phyloP scores from a whole-genome alignment of 2,888 invertebrate genomes.

The Hoplodrina ambigua region DNA sequence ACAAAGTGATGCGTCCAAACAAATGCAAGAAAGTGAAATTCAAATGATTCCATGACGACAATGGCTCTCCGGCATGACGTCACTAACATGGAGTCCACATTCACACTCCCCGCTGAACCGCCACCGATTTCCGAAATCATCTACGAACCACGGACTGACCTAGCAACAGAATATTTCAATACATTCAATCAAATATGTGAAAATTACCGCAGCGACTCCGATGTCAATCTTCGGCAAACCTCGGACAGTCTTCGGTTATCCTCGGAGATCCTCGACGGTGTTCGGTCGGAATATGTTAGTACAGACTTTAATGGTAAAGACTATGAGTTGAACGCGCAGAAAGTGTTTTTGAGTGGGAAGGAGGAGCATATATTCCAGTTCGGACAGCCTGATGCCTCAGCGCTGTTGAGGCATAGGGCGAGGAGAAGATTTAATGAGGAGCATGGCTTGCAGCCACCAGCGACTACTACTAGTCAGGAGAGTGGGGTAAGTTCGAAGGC shows the following conservation, averaged over 20 bases:
- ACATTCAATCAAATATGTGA: constrained; percentile 88
- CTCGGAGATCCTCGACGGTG: constrained; percentile 83
- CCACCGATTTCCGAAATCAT: constrained; percentile 86
- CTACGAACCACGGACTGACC: constrained; percentile 81
- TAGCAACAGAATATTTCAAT: constrained; percentile 86
- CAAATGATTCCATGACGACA: constrained; percentile 71
- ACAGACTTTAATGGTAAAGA: constrained; percentile 72
- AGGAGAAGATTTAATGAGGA: constrained; percentile 85
- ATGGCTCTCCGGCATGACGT: constrained; percentile 84
- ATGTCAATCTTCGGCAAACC: constrained; percentile 81
- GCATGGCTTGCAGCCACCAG: constrained; percentile 83
- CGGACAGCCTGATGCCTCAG: constrained; percentile 91
- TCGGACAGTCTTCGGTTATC: constrained; percentile 83
- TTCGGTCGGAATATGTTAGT: constrained; percentile 75
- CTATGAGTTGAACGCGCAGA: constrained; percentile 76
- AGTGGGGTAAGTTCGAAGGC: constrained; percentile 85
- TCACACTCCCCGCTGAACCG: constrained; percentile 89
- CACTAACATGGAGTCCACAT: constrained; percentile 83
- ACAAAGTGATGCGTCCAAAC: constrained; percentile 75
- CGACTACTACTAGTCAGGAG: constrained; percentile 87
- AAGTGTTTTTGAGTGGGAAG: constrained; percentile 77
- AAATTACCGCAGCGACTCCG: constrained; percentile 81
- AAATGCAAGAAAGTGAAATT: constrained; percentile 83
- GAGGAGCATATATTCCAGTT: constrained; percentile 86
- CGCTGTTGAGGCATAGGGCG: constrained; percentile 88